Conservation (phyloP, 2,113 vertebrate genomes). For the Cnemophilus loriae region DNA sequence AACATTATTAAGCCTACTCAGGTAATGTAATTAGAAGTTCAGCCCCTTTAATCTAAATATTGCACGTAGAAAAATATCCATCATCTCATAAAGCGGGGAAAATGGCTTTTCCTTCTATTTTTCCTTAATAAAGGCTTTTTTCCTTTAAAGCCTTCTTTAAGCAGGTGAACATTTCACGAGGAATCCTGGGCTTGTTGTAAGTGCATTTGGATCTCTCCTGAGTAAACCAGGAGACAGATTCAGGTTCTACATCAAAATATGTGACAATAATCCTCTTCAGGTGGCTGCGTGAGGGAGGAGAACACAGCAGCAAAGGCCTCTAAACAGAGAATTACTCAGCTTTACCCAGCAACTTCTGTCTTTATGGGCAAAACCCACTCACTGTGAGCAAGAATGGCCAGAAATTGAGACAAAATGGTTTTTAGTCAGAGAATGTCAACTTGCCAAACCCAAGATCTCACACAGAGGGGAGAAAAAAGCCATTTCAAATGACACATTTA, state of each 20-base stretch:
- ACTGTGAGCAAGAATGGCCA: neutral
- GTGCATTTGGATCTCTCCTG: neutral
- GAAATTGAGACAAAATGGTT: neutral
- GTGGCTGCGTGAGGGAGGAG: neutral
- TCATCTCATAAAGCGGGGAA: neutral
- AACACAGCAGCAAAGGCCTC: neutral
- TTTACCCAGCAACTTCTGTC: neutral
- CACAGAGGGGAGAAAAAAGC: neutral
- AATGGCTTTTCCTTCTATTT: neutral
- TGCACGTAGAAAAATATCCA: neutral
- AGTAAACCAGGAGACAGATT: neutral
- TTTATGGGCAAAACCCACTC: neutral
- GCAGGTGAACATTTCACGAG: neutral
- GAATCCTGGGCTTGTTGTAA: neutral
- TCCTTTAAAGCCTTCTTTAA: neutral
- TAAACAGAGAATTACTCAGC: neutral
- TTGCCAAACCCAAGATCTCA: neutral
- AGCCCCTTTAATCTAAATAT: neutral
- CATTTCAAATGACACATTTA: neutral
- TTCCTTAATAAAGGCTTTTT: neutral
- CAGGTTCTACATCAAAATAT: neutral
- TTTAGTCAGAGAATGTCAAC: neutral
- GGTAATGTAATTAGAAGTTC: slow-evolving; percentile 17
- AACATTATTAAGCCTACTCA: slow-evolving; percentile 25
- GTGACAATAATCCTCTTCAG: neutral